Evolutionary conservation across 2,113 vertebrate species (phyloP).

Genomic region (Zapornia atra): DNA sequence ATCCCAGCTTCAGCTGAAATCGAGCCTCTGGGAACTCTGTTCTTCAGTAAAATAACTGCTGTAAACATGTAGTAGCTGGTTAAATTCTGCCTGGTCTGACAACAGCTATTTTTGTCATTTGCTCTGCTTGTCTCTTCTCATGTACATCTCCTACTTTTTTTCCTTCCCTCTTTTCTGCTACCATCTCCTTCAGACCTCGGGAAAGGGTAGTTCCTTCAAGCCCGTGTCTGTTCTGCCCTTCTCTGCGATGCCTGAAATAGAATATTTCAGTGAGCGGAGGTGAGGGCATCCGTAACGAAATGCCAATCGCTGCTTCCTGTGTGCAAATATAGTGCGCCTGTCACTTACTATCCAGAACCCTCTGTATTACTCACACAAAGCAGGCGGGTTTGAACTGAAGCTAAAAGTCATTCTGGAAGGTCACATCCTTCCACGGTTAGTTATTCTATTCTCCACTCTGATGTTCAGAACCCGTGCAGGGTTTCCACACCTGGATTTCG

Average conservation of each 20-base stretch:
- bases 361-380: slow-evolving; percentile 23
- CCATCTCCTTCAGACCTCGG: background rate
- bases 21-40: slow-evolving; percentile 3
- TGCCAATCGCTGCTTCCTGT: slow-evolving; percentile 7
- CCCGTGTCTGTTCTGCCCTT: background rate
- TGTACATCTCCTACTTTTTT: slow-evolving; percentile 10
- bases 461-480: background rate
- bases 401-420: slow-evolving; percentile 18
- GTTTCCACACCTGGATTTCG: background rate
- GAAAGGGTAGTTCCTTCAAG: background rate
- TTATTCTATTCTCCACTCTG: background rate
- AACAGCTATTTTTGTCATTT: slow-evolving; percentile 23
- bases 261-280: slow-evolving; percentile 13
- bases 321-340: background rate
- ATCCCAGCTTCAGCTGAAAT: background rate
- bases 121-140: slow-evolving; percentile 23
- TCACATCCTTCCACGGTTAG: background rate
- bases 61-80: background rate
- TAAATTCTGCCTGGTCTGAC: slow-evolving; percentile 17
- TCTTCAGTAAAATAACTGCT: background rate
- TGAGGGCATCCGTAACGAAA: background rate
- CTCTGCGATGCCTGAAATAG: slow-evolving; percentile 7
- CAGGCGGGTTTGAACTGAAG: background rate
- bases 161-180: background rate
- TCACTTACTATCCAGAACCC: slow-evolving; percentile 12